Conservation (phyloP, 2,113 vertebrate genomes). For the Amazona guildingii region DNA sequence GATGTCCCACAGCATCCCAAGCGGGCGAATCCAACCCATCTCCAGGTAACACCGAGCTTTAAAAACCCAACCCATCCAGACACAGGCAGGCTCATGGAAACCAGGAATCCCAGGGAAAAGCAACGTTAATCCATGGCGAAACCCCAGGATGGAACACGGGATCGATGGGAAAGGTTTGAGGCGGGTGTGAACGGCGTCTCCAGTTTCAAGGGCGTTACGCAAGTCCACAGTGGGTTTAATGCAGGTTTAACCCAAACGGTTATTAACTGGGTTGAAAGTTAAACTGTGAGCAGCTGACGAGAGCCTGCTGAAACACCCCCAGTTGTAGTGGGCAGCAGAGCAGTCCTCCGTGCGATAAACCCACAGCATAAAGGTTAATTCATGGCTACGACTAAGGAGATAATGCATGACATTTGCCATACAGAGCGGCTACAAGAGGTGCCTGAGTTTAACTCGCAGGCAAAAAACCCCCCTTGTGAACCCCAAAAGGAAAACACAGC, state of each 20-base stretch:
- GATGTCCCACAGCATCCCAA: neutral
- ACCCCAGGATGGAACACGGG: neutral
- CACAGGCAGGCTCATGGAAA: neutral
- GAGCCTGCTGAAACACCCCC: neutral
- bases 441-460: fast-evolving
- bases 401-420: neutral
- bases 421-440: neutral
- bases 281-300: conserved; percentile 6
- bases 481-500: neutral
- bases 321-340: fast-evolving
- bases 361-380: neutral
- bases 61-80: neutral
- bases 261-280: conserved; percentile 36
- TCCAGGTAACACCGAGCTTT: neutral
- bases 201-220: conserved; percentile 18
- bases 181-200: neutral
- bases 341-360: neutral
- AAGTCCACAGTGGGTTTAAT: neutral
- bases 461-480: neutral
- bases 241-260: neutral
- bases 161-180: conserved; percentile 2
- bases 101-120: neutral
- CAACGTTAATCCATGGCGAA: neutral
- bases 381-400: neutral
- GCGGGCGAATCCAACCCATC: neutral